These are phyloP conservation scores for Ochropacha duplaris DNA, from an alignment of 2,888 invertebrate species.

Conservation along the genomic window DNA sequence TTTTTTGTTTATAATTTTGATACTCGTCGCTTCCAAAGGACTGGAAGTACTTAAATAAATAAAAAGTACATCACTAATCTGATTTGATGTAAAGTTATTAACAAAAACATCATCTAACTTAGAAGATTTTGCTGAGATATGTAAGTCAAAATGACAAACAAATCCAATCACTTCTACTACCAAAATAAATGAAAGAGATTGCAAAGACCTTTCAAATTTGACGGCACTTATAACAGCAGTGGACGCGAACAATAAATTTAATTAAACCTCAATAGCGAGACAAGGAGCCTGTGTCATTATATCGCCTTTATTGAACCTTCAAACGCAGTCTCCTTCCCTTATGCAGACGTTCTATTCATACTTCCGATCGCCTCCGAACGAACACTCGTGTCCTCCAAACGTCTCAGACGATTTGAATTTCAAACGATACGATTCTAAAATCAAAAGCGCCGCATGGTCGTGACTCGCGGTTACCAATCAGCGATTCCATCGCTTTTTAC, in stretches of 20 bases:
- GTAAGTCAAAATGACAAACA: background rate
- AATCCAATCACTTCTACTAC: conserved; percentile 2
- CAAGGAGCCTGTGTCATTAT: conserved; percentile 32
- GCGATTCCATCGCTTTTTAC: conserved; percentile 59
- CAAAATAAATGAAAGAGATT: background rate
- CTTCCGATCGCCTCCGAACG: conserved; percentile 15
- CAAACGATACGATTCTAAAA: conserved; percentile 43
- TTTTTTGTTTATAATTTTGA: no score
- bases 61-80: background rate
- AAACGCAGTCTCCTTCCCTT: conserved; percentile 30
- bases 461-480: conserved; percentile 50
- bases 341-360: conserved; percentile 28
- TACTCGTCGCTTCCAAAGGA: no score
- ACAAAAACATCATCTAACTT: background rate
- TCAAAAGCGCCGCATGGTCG: conserved; percentile 58
- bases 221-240: conserved; percentile 14
- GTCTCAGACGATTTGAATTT: conserved; percentile 54
- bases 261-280: conserved; percentile 42
- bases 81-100: background rate
- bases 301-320: conserved; percentile 50
- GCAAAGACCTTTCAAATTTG: conserved; percentile 10
- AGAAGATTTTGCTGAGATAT: background rate
- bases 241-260: conserved; percentile 47
- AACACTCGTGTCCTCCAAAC: conserved; percentile 24
- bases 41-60: no score